A percentile compares a stretch with the other conserved stretches of the same genome.
phyloP scores from a whole-genome alignment of 2,888 invertebrate species.

The Branchipolynoe longqiensis region DNA sequence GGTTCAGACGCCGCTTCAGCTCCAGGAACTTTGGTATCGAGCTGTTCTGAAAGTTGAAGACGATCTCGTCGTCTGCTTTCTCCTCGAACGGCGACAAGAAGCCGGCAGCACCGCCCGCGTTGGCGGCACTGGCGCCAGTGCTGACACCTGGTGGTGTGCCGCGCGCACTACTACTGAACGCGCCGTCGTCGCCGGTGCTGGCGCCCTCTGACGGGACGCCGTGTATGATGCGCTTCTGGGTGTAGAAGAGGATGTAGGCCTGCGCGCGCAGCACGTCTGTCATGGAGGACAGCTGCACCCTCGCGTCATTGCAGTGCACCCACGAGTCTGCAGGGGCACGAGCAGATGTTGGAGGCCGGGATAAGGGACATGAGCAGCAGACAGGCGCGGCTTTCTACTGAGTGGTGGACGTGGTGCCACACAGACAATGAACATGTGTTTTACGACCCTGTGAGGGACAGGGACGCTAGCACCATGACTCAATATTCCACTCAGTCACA shows the following conservation, averaged over 20 bases:
- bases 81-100: constrained; percentile 45
- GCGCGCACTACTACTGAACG: too few species aligned
- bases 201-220: not conserved
- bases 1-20: constrained; percentile 62
- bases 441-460: too few species aligned
- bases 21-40: constrained; percentile 64
- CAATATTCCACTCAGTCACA: too few species aligned
- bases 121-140: not conserved
- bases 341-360: too few species aligned
- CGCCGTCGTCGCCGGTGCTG: not conserved
- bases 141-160: not conserved
- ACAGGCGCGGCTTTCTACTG: too few species aligned
- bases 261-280: constrained; percentile 78
- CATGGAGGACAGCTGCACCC: constrained; percentile 73
- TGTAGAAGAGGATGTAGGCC: constrained; percentile 81
- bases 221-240: constrained; percentile 56
- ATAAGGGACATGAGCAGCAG: too few species aligned
- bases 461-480: too few species aligned
- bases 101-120: not conserved
- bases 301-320: constrained; percentile 81
- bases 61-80: constrained; percentile 61
- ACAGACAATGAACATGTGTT: too few species aligned
- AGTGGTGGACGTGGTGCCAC: too few species aligned
- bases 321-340: constrained; percentile 79
- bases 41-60: constrained; percentile 62